Base-by-base conservation (phyloP, 2,113 vertebrate species). In the Caranx melampygus region DNA sequence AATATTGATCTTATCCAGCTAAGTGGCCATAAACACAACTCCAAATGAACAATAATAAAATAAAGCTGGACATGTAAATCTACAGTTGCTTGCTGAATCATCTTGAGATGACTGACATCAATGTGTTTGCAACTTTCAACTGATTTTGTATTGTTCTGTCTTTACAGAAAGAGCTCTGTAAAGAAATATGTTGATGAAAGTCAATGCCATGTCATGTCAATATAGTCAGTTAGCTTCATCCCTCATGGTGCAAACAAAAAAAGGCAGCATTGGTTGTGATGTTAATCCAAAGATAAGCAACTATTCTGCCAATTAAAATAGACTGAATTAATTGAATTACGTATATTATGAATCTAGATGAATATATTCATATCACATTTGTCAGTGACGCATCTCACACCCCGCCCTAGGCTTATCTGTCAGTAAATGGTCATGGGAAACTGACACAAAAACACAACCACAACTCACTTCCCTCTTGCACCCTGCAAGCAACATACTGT, bases 381-480 rank as follows among this genome's bases (percentile, higher is more conserved):
- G 11, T 77, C 26, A 16, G 42, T 62, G 70, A 44, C 18, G 26
- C 68, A 31, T 51, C 60, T 65, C 35, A 67, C 3, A 0, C 15
- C 16, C 54, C 37, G 35, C 26, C 35, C 33, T 0, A 1, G n/a
- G 37, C 34, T 73, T 68, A 42, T 18, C 51, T 37, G 62, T 21
- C 70, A 68, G 52, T 21, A 49, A 70, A 33, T 58, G 47, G 16
- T 31, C 21, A 13, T 87, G 60, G 68, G 62, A 85, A 75, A 78
- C 45, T 57, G 37, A 63, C 47, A 73, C 34, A 80, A 74, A 66
- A 57, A 57, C 47, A 72, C 58, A 73, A 78, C 68, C 75, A 70
- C 69, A 16, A 69, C 65, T 51, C 51, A 89, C 85, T 79, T 86
- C 78, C 81, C 54, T 44, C 57, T 73, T 68, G 45, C 45, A 74